phyloP scores from a whole-genome alignment of 2,888 invertebrate species.

The Oscheius sp. region DNA sequence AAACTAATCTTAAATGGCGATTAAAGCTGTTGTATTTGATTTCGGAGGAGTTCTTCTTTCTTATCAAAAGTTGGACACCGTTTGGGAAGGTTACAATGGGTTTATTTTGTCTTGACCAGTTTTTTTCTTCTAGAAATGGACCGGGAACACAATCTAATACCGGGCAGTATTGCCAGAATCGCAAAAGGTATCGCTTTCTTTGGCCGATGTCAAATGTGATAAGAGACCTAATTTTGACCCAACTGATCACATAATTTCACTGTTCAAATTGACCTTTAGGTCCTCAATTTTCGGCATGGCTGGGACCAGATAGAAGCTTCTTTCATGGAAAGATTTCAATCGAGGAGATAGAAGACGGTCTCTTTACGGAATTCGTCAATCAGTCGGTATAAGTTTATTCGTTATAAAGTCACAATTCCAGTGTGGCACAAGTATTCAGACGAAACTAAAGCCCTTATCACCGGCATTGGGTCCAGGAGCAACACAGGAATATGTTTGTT shows the following conservation, averaged over 20 bases:
- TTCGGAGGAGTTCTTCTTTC: conserved; percentile 51
- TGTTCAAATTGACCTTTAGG: conserved; percentile 11
- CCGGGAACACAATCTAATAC: background rate
- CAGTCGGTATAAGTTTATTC: background rate
- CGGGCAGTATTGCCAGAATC: background rate
- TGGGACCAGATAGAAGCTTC: conserved; percentile 39
- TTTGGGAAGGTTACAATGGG: conserved; percentile 29
- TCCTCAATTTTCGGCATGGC: conserved; percentile 40
- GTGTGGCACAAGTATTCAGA: background rate
- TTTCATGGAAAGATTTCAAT: conserved; percentile 35
- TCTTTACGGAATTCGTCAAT: conserved; percentile 24
- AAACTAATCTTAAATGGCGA: conserved; percentile 24
- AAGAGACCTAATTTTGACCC: too few species aligned
- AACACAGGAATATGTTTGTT: conserved; percentile 3
- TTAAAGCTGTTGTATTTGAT: conserved; percentile 52
- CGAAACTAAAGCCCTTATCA: conserved; percentile 11
- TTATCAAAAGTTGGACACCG: conserved; percentile 32
- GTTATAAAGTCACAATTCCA: background rate
- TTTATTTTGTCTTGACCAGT: background rate
- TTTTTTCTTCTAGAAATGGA: conserved; percentile 19
- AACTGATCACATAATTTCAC: background rate
- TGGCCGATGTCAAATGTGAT: background rate
- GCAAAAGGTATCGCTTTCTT: background rate
- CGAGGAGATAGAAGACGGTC: conserved; percentile 25
- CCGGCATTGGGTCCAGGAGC: background rate